phyloP scores from a whole-genome alignment of 2,113 vertebrate species.

The Nothobranchius kuhntae region DNA sequence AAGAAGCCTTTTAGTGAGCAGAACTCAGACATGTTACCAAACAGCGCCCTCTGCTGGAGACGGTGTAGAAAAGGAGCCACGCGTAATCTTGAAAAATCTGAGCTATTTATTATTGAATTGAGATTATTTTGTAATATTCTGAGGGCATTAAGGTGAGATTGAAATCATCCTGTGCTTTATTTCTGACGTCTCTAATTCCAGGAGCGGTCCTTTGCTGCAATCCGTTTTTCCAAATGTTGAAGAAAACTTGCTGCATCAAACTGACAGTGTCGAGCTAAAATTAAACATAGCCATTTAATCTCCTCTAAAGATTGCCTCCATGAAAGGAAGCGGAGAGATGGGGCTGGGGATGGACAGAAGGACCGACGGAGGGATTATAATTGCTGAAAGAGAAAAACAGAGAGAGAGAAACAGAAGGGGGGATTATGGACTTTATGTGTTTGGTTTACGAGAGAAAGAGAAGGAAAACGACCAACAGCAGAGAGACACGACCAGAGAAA shows the following conservation, averaged over 20 bases:
- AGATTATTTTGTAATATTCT: neutral
- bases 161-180: too few relatives aligned
- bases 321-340: constrained; percentile 1
- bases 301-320: constrained; percentile 1
- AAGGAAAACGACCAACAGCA: neutral
- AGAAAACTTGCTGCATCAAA: constrained; percentile 11
- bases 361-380: constrained; percentile 9
- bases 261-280: constrained; percentile 10
- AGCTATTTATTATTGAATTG: too few relatives aligned
- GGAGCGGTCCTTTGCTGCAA: neutral
- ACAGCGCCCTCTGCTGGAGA: too few relatives aligned
- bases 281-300: constrained; percentile 37
- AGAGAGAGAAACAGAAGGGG: constrained; percentile 24
- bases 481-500: constrained; percentile 15
- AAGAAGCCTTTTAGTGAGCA: too few relatives aligned
- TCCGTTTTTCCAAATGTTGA: constrained; percentile 1
- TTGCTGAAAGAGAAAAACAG: neutral
- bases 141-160: neutral
- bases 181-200: neutral
- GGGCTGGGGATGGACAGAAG: neutral
- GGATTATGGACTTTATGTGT: constrained; percentile 45
- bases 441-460: constrained; percentile 28
- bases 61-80: too few relatives aligned
- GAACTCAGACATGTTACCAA: too few relatives aligned
- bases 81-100: too few relatives aligned